Conservation (phyloP, 2,888 invertebrate genomes). For the Acrobasis consociella region DNA sequence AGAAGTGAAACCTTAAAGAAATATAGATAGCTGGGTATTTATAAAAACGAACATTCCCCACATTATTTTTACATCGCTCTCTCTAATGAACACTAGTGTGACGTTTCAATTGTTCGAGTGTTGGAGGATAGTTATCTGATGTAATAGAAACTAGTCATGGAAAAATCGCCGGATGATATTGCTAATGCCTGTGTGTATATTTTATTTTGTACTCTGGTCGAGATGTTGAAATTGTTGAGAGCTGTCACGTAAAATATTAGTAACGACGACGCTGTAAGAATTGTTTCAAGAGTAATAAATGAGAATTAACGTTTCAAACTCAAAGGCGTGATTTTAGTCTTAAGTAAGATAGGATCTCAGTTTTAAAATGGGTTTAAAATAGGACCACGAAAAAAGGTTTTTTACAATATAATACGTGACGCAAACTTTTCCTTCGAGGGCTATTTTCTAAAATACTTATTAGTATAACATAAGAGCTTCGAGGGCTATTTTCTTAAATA, state of each 20-base stretch:
- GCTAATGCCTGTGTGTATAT: not conserved
- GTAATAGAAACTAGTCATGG: too few relatives aligned
- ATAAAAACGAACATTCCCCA: not conserved
- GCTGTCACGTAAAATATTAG: constrained; percentile 17
- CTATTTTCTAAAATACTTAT: too few relatives aligned
- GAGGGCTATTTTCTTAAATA: too few relatives aligned
- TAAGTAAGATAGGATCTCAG: not conserved
- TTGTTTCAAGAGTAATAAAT: constrained; percentile 10
- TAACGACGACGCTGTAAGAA: not conserved
- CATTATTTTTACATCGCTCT: too few relatives aligned
- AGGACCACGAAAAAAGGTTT: not conserved
- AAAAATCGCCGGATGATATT: not conserved
- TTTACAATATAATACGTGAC: too few relatives aligned
- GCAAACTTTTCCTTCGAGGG: too few relatives aligned
- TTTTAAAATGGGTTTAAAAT: not conserved
- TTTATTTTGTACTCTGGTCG: not conserved
- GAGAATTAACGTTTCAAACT: not conserved
- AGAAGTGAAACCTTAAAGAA: not conserved
- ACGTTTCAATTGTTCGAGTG: too few relatives aligned
- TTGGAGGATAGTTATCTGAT: too few relatives aligned
- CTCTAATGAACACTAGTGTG: too few relatives aligned
- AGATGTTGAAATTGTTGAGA: constrained; percentile 5
- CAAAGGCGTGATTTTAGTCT: constrained; percentile 6
- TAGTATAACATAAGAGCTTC: too few relatives aligned
- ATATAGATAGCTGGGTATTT: too few relatives aligned